Conservation (phyloP, 2,888 invertebrate species). For the Phengaris alcon region DNA sequence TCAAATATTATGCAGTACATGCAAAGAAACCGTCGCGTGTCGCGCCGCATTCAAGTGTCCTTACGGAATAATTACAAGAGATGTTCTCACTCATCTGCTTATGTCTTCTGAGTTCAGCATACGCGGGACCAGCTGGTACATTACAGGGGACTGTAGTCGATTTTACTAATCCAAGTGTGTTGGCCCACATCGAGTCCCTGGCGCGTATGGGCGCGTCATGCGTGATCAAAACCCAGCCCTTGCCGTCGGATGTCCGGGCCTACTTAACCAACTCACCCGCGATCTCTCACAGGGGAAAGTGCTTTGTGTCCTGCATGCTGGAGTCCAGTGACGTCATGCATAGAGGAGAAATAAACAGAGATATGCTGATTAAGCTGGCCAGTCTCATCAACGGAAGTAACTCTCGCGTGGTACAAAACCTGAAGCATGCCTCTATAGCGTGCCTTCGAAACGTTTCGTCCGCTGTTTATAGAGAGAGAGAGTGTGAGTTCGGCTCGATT, state of each 20-base stretch:
- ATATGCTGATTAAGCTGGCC: background rate
- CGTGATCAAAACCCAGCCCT: slow-evolving; percentile 67
- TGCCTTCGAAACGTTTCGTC: background rate
- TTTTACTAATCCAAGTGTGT: slow-evolving; percentile 67
- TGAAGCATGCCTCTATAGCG: background rate
- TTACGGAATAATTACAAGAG: slow-evolving; percentile 32
- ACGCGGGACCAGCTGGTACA: slow-evolving; percentile 37
- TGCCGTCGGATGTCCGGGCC: slow-evolving; percentile 69
- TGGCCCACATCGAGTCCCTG: slow-evolving; percentile 66
- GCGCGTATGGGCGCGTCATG: slow-evolving; percentile 71
- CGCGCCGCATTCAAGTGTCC: background rate
- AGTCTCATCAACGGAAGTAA: slow-evolving; percentile 2
- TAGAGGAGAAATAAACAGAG: slow-evolving; percentile 60
- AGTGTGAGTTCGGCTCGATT: background rate
- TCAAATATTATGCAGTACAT: background rate
- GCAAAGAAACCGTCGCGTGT: too few relatives aligned
- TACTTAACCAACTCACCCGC: slow-evolving; percentile 73
- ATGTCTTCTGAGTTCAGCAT: slow-evolving; percentile 42
- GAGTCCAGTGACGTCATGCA: slow-evolving; percentile 72
- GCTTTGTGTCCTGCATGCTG: slow-evolving; percentile 73
- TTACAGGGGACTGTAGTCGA: slow-evolving; percentile 63
- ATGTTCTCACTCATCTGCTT: slow-evolving; percentile 41
- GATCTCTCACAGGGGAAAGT: slow-evolving; percentile 65
- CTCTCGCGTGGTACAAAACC: slow-evolving; percentile 7
- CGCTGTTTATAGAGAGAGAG: background rate